Evolutionary conservation across 2,888 invertebrate genomes (phyloP), one percentile per base, ranked within the genome.

Genomic region (Oligia strigilis): DNA sequence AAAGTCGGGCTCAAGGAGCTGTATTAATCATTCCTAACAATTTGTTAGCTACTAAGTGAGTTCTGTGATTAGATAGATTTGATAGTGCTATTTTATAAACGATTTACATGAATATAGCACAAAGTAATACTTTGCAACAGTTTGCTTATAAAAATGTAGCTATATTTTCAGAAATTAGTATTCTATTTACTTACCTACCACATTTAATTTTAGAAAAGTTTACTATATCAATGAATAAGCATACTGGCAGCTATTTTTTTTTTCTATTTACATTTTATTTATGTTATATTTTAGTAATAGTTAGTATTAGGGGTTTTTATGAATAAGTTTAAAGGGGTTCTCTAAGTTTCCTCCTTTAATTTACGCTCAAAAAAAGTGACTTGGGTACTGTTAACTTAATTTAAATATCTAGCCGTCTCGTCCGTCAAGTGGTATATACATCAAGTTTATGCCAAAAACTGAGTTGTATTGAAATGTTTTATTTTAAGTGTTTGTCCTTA

Each of bases 1-100:
- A 46, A 60, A 71, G 23, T 46, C 49, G 29, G 23, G 80, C 84
- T 85, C 75, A 19, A 69, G 43, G 71, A 84, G 81, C 84, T 58
- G 72, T 81, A 74, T 83, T 77, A 60, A 52, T 69, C 43, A 64
- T 76, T 81, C 77, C 76, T 81, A 76, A 81, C n/a, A 75, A 77
- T 80, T 29, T 58, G 71, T 84, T 87, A 86, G 60, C 60, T 71
- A 72, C 14, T 87, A 78, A 72, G 78, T 62, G 52, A 85, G 70
- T 77, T 85, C 88, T 86, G 88, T 86, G 86, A 87, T 86, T 73
- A 75, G 70, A 75, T 73, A 80, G 65, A 77, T 85, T 87, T 87
- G 75, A 86, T 80, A 67, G 62, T 78, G 29, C 64, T 87, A 64
- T 65, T 81, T 71, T 78, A 43, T 74, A 71, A 76, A 67, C 2